Conservation (phyloP, 2,113 vertebrate genomes). For the Probosciger aterrimus region DNA sequence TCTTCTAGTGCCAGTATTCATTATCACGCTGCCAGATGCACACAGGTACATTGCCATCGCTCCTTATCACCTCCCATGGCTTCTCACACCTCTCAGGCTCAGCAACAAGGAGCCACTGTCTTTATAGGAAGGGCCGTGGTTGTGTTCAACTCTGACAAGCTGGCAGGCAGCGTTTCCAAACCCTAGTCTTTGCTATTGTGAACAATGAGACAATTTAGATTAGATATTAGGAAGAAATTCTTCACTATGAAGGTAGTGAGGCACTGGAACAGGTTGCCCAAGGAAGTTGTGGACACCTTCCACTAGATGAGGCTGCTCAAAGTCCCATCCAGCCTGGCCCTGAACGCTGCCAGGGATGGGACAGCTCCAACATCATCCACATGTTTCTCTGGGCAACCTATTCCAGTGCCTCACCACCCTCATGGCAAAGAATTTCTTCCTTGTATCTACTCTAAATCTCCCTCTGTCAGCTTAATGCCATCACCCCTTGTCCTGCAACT, state of each 20-base stretch:
- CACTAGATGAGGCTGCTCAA: background rate
- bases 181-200: background rate
- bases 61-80: background rate
- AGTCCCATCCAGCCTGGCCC: background rate
- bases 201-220: background rate
- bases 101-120: background rate
- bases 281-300: background rate
- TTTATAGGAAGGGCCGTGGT: background rate
- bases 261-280: background rate
- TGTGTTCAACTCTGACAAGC: background rate
- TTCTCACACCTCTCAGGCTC: background rate
- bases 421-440: background rate
- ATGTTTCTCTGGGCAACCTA: background rate
- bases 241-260: background rate
- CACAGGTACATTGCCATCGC: background rate
- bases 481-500: background rate
- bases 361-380: background rate
- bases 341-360: background rate
- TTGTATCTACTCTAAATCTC: background rate
- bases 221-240: background rate
- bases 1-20: background rate
- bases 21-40: fast-evolving
- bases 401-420: background rate
- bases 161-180: background rate
- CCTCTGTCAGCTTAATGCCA: background rate